Evolutionary conservation across 2,113 vertebrate species (phyloP).

Genomic region (Sterrhoptilus dennistouni): DNA sequence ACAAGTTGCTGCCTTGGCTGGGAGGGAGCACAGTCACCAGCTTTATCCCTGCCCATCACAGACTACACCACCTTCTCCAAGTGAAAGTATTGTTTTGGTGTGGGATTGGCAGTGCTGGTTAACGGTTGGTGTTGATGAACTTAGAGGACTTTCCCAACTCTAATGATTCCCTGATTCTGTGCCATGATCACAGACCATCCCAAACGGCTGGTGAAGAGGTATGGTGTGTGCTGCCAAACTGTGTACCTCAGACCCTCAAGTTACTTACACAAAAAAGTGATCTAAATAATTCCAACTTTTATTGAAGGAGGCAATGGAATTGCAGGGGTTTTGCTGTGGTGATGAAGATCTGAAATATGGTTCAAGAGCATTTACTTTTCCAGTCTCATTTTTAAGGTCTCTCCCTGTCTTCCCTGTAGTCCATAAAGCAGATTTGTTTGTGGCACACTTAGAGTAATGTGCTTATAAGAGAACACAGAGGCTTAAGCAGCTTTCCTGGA

Average conservation of each 20-base stretch:
- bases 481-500: neutral
- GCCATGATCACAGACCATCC: rapidly evolving
- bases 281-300: neutral
- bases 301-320: neutral
- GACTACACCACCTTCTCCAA: neutral
- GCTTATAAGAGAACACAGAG: neutral
- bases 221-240: no score
- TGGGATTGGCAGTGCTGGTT: neutral
- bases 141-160: neutral
- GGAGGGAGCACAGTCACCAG: neutral
- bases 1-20: neutral
- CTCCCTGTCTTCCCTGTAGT: neutral
- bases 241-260: no score
- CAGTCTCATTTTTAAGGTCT: neutral
- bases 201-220: rapidly evolving
- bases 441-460: neutral
- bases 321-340: neutral
- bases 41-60: neutral
- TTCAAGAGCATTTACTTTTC: neutral
- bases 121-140: neutral
- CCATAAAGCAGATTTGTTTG: neutral
- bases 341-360: rapidly evolving
- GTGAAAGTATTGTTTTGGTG: neutral
- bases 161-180: neutral
- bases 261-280: neutral